Evolutionary conservation across 1,140 invertebrate genomes (phyloP).

Genomic region (Ridgeia piscesae): DNA sequence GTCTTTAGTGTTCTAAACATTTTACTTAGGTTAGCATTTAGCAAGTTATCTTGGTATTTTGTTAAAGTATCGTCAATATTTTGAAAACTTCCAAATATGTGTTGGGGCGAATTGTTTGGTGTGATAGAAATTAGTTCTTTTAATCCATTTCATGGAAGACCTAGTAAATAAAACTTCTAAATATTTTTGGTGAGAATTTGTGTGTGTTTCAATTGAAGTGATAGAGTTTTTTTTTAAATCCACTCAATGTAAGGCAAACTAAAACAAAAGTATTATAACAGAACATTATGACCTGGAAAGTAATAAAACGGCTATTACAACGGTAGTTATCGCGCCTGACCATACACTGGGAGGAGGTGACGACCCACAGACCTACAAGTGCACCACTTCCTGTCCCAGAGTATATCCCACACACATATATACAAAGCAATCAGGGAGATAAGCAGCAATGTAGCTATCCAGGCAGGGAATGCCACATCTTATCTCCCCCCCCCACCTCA

Average conservation of each 20-base stretch:
- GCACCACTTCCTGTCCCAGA: background rate
- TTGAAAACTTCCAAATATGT: no score
- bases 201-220: no score
- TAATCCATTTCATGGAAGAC: no score
- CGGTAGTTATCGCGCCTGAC: background rate
- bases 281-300: background rate
- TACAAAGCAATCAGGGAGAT: background rate
- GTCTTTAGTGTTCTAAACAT: background rate
- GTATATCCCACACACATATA: background rate
- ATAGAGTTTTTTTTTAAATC: no score
- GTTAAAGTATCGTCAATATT: no score
- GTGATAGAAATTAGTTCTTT: no score
- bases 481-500: background rate
- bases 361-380: background rate
- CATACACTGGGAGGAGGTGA: background rate
- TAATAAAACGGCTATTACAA: no score
- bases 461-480: background rate
- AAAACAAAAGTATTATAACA: background rate
- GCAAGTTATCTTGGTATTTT: no score
- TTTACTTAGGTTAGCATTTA: background rate
- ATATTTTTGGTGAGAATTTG: no score
- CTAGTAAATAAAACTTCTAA: no score
- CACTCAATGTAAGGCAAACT: background rate
- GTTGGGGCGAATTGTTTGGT: no score
- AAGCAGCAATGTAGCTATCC: background rate